Conservation (phyloP, 2,888 invertebrate species). For the Petrolisthes manimaculis region DNA sequence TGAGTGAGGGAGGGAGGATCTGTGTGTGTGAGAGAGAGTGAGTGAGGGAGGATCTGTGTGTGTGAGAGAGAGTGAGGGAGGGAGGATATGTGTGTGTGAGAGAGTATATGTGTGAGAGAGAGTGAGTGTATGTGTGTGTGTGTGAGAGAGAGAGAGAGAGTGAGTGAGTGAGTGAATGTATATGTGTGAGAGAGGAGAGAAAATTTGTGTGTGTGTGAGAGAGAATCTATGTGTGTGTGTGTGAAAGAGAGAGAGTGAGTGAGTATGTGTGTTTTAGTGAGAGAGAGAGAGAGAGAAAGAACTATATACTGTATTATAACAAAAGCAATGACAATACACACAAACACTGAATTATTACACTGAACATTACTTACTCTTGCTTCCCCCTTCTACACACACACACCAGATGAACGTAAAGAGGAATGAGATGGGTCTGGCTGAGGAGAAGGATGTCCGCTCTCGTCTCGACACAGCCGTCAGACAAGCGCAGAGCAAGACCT, state of each 20-base stretch:
- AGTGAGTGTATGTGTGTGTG: slow-evolving; percentile 1
- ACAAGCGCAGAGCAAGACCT: slow-evolving; percentile 49
- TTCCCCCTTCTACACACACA: background rate
- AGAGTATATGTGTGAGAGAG: too few species aligned
- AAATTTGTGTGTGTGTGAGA: too few species aligned
- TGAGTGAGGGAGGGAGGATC: too few species aligned
- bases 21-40: background rate
- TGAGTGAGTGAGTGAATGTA: too few species aligned
- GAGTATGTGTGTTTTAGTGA: too few species aligned
- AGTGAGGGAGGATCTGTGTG: background rate
- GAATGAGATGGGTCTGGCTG: slow-evolving; percentile 62
- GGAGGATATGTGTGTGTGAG: too few species aligned
- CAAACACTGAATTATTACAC: background rate
- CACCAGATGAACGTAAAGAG: slow-evolving; percentile 65
- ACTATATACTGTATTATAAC: too few species aligned
- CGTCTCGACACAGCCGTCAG: slow-evolving; percentile 62
- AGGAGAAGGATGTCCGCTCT: slow-evolving; percentile 60
- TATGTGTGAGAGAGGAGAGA: background rate
- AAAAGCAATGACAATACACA: too few species aligned
- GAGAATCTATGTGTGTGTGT: background rate
- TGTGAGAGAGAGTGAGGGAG: too few species aligned
- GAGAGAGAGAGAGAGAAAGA: background rate
- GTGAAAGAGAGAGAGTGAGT: background rate
- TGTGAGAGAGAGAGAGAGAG: background rate
- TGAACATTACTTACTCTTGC: background rate